A percentile compares a stretch with the other conserved stretches of the same genome.
phyloP scores from a whole-genome alignment of 2,888 invertebrate species.

The Eulithis prunata region DNA sequence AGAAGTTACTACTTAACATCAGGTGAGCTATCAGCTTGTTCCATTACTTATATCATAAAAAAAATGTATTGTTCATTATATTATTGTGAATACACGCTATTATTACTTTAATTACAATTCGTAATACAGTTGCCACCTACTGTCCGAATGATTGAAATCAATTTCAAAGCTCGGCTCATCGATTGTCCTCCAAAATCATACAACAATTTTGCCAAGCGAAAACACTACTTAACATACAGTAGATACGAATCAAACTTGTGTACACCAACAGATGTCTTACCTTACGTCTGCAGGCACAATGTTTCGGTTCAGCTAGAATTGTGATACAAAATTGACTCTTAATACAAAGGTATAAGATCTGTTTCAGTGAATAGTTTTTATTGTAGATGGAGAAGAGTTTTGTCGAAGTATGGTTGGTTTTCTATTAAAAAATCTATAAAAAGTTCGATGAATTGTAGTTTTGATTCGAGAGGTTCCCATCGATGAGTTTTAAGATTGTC shows the following conservation, averaged over 20 bases:
- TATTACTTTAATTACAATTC: conserved; percentile 42
- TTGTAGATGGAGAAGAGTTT: conserved; percentile 27
- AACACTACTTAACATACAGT: conserved; percentile 2
- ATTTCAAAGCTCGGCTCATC: conserved; percentile 69
- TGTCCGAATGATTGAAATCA: conserved; percentile 77
- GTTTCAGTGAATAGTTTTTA: not conserved
- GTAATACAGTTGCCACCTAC: conserved; percentile 79
- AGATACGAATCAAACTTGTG: conserved; percentile 22
- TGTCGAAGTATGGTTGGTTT: conserved; percentile 59
- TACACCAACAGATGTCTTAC: not conserved
- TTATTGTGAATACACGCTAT: conserved; percentile 19
- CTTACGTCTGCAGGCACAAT: not conserved
- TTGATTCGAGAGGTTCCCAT: conserved; percentile 70
- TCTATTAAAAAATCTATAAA: conserved; percentile 68
- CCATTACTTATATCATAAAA: no score
- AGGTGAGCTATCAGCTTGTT: no score
- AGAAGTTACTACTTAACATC: no score
- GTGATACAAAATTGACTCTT: conserved; percentile 10
- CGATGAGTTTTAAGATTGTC: conserved; percentile 50
- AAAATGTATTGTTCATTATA: no score
- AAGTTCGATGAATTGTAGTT: conserved; percentile 69
- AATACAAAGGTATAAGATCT: conserved; percentile 10
- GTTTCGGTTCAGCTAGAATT: conserved; percentile 1
- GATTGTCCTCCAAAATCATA: conserved; percentile 57
- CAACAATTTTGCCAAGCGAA: conserved; percentile 22